These are phyloP conservation scores for Pseudomyrmex sp. DNA, from an alignment of 1,140 invertebrate species.

Conservation along the genomic window DNA sequence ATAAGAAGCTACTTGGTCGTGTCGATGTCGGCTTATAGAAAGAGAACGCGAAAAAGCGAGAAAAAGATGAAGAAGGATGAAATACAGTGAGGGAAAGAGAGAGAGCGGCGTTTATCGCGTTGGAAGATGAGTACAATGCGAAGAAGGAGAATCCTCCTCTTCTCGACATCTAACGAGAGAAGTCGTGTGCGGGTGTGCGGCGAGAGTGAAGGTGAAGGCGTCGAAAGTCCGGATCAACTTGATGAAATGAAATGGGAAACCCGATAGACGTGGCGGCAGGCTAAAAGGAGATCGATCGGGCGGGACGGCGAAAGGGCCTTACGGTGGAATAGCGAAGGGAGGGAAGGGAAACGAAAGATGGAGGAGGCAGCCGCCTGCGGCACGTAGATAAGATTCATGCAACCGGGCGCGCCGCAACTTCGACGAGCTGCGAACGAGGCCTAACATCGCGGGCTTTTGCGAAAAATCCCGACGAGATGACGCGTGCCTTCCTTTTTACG, in stretches of 20 bases:
- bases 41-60: slow-evolving; percentile 45
- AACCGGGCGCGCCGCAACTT: slow-evolving; percentile 58
- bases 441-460: slow-evolving; percentile 49
- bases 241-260: slow-evolving; percentile 76
- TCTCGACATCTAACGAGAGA: slow-evolving; percentile 24
- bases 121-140: not conserved
- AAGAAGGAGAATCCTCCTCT: slow-evolving; percentile 13
- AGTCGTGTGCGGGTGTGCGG: slow-evolving; percentile 24
- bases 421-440: slow-evolving; percentile 68
- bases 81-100: slow-evolving; percentile 30
- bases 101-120: slow-evolving; percentile 11
- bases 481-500: slow-evolving; percentile 50
- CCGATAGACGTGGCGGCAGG: slow-evolving; percentile 64
- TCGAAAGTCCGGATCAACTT: slow-evolving; percentile 70
- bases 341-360: not conserved
- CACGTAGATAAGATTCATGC: slow-evolving; percentile 75
- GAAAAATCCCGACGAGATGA: slow-evolving; percentile 61
- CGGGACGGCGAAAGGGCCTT: slow-evolving; percentile 42
- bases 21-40: slow-evolving; percentile 44
- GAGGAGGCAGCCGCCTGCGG: slow-evolving; percentile 62
- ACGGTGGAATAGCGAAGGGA: slow-evolving; percentile 53
- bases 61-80: slow-evolving; percentile 21
- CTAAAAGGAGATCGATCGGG: slow-evolving; percentile 71
- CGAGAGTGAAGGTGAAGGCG: slow-evolving; percentile 54
- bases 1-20: slow-evolving; percentile 57